Base-by-base conservation (phyloP, 2,888 invertebrate genomes). In the Agrotis puta region DNA sequence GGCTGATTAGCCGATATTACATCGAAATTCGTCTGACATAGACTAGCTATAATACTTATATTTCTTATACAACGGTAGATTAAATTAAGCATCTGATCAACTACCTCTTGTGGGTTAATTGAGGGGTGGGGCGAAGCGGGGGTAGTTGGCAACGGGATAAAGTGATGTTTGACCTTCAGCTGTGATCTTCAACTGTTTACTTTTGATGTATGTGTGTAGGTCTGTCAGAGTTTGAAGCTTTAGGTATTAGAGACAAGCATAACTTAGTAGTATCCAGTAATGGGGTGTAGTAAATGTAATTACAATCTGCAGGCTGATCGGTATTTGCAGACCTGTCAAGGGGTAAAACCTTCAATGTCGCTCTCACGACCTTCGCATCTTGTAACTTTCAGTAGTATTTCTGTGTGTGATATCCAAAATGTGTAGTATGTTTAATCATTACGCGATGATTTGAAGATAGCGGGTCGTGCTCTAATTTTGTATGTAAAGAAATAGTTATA, bases 21-120 rank as follows among this genome's bases (percentile, higher is more conserved):
- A n/a, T 16, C 22, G 51, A 63, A 74, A 64, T 70, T 74, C 67
- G 27, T 65, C 64, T 33, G 65, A 50, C 33, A 39, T 39, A 64
- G 70, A 69, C 57, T 56, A 64, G 48, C 22, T 59, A 43, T 79
- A 59, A 63, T 61, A 62, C 64, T 62, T 53, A 54, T 67, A 50
- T 65, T 63, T 18, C 39, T 48, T 51, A 13, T 45, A 81, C 24
- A 66, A 20, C 61, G 43, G 27, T 48, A 67, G 43, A 79, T 82
- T 70, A 69, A 76, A 82, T 83, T 74, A 79, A 62, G 59, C 53
- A 70, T 72, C 56, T 82, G 79, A 85, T 73, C 64, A 75, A 68
- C 75, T 72, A 53, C 48, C 68, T 77, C 65, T 71, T 69, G 79
- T 53, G 59, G 47, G 62, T 48, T 69, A 53, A 72, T 72, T 61